phyloP scores from a whole-genome alignment of 2,113 vertebrate species.

The Saguinus midas region DNA sequence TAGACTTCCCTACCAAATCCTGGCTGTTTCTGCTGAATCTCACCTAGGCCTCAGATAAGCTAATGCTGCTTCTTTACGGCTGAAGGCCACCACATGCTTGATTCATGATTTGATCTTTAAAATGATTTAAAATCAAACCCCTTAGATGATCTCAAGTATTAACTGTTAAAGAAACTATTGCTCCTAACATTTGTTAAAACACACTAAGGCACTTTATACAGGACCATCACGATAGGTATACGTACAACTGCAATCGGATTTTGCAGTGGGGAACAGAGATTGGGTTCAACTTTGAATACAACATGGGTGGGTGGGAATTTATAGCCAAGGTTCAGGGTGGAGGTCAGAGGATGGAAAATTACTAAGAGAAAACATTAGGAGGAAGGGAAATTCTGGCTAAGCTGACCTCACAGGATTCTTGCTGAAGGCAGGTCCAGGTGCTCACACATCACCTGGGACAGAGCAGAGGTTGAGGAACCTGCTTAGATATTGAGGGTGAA shows the following conservation, averaged over 20 bases:
- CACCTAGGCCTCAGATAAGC: background rate
- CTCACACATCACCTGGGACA: background rate
- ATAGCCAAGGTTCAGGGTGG: background rate
- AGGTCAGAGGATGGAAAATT: background rate
- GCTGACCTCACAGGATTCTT: background rate
- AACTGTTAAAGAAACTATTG: background rate
- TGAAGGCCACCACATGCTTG: background rate
- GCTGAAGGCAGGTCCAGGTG: background rate
- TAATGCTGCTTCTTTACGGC: background rate
- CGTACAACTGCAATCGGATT: background rate
- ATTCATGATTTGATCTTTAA: background rate
- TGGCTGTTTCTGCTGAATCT: background rate
- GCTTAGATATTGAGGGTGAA: background rate
- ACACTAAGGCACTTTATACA: background rate
- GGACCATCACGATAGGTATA: background rate
- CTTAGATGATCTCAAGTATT: background rate
- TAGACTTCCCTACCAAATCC: background rate
- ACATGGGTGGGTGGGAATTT: background rate
- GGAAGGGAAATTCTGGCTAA: background rate
- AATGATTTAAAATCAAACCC: constrained; percentile 6
- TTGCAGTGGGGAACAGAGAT: background rate
- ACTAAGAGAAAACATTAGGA: background rate
- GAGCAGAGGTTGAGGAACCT: background rate
- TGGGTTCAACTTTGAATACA: background rate
- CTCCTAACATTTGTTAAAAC: background rate